phyloP scores from a whole-genome alignment of 2,888 invertebrate genomes.

The Tipula vernalis region DNA sequence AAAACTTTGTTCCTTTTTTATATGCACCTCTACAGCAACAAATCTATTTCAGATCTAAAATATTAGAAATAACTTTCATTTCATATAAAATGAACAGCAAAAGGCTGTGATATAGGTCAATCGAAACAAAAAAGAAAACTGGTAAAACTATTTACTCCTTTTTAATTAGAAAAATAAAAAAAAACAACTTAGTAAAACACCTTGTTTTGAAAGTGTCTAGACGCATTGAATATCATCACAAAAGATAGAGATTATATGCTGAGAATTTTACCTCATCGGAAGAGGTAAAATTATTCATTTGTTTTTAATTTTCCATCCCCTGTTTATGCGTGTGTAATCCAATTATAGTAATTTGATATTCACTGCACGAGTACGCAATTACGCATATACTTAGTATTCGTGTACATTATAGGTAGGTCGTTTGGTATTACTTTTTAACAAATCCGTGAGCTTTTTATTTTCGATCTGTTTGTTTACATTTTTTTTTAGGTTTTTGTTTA shows the following conservation, averaged over 20 bases:
- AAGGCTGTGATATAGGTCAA: background rate
- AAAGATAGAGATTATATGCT: background rate
- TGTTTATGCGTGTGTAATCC: background rate
- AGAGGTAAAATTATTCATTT: background rate
- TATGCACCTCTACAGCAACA: background rate
- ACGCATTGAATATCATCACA: background rate
- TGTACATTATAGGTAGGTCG: background rate
- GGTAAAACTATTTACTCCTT: background rate
- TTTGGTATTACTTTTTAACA: background rate
- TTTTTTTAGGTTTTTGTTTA: background rate
- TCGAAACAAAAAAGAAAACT: background rate
- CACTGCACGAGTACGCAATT: background rate
- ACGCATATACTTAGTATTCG: too few relatives aligned
- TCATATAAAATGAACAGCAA: background rate
- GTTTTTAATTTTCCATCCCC: background rate
- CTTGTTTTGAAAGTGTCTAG: background rate
- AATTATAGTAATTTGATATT: background rate
- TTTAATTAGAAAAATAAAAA: background rate
- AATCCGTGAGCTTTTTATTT: background rate
- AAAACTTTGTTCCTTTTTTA: background rate
- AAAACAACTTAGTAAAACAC: background rate
- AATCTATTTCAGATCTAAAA: background rate
- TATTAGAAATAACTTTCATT: background rate
- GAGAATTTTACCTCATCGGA: background rate
- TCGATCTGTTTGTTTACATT: background rate